A percentile compares a stretch with the other conserved stretches of the same genome.
These are phyloP conservation scores for Drosophila lacicola DNA, from an alignment of 2,888 invertebrate genomes.

Conservation along the genomic window DNA sequence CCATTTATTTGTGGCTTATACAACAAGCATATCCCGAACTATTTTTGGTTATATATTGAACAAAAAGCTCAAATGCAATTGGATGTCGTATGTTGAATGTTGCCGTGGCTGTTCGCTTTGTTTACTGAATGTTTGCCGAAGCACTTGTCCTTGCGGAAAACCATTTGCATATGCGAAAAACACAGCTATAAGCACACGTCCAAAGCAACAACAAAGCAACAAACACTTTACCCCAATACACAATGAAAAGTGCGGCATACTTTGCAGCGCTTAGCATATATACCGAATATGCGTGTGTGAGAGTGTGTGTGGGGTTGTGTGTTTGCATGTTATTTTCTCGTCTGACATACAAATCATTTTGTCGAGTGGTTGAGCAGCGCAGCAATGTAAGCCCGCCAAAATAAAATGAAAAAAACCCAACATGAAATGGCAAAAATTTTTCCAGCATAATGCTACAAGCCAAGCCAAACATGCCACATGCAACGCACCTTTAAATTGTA, in stretches of 20 bases:
- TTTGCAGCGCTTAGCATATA: constrained; percentile 63
- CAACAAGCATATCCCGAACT: too few relatives aligned
- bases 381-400: constrained; percentile 34
- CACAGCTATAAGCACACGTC: constrained; percentile 46
- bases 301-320: constrained; percentile 1
- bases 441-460: constrained; percentile 23
- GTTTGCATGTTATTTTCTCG: constrained; percentile 28
- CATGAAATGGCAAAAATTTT: constrained; percentile 43
- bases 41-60: background rate
- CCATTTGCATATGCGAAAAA: constrained; percentile 72
- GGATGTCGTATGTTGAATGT: constrained; percentile 18
- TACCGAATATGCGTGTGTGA: background rate
- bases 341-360: constrained; percentile 75
- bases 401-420: constrained; percentile 19
- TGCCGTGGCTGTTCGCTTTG: constrained; percentile 15
- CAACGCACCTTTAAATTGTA: constrained; percentile 10
- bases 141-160: constrained; percentile 67
- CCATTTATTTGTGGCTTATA: too few relatives aligned
- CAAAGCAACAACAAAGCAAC: constrained; percentile 57
- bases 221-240: constrained; percentile 73
- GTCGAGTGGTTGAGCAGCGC: constrained; percentile 55
- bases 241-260: constrained; percentile 72
- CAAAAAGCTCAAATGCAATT: constrained; percentile 26
- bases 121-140: constrained; percentile 29
- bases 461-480: constrained; percentile 18